Evolutionary conservation across 2,888 invertebrate genomes (phyloP).

Genomic region (Agrenia bidenticulata): DNA sequence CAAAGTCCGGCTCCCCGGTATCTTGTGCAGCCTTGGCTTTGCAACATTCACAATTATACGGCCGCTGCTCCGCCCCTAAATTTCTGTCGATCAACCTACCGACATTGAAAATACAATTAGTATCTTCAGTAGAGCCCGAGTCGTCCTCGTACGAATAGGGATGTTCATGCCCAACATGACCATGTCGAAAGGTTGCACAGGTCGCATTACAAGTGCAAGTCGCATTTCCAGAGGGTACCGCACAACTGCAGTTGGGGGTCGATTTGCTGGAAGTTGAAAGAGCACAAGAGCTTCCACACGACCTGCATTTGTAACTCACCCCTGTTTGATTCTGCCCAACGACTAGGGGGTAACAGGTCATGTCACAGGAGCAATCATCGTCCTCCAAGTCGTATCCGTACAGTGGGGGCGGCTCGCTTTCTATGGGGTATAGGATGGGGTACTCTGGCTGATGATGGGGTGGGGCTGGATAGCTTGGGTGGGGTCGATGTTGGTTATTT

Average conservation of each 20-base stretch:
- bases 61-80: conserved; percentile 31
- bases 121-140: conserved; percentile 23
- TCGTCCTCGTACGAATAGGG: conserved; percentile 16
- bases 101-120: conserved; percentile 40
- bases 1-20: conserved; percentile 36
- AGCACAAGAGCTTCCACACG: conserved; percentile 36
- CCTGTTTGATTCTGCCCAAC: conserved; percentile 21
- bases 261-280: conserved; percentile 20
- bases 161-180: background rate
- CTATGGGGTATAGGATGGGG: conserved; percentile 23
- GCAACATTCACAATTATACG: conserved; percentile 41
- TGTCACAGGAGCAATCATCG: conserved; percentile 41
- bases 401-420: too few relatives aligned
- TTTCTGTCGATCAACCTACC: conserved; percentile 34
- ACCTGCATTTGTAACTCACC: conserved; percentile 20
- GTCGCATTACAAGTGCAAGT: conserved; percentile 40
- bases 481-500: conserved; percentile 20
- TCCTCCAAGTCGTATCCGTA: conserved; percentile 24
- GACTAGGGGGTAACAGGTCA: conserved; percentile 34
- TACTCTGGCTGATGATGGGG: conserved; percentile 20
- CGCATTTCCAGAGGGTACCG: conserved; percentile 32
- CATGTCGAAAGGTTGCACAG: conserved; percentile 36
- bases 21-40: conserved; percentile 36
- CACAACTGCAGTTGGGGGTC: conserved; percentile 34
- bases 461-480: conserved; percentile 11